Conservation (phyloP, 1,140 invertebrate genomes). For the Eupeodes corollae region DNA sequence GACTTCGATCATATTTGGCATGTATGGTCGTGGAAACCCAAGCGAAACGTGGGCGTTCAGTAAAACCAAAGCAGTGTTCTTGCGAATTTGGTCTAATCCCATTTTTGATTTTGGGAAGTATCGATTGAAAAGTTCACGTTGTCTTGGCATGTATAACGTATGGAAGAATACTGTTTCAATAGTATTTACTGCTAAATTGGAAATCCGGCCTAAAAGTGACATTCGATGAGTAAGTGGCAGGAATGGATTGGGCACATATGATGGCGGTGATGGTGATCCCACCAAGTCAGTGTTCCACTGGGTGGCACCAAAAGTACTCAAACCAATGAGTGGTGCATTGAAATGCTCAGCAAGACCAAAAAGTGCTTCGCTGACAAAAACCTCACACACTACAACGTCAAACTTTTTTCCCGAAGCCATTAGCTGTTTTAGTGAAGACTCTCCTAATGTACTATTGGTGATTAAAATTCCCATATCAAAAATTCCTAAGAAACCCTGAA, state of each 20-base stretch:
- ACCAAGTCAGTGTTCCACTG: constrained; percentile 28
- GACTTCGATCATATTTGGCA: constrained; percentile 41
- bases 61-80: constrained; percentile 32
- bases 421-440: constrained; percentile 14
- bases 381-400: constrained; percentile 30
- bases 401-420: constrained; percentile 22
- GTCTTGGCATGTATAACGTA: constrained; percentile 12
- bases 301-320: constrained; percentile 29
- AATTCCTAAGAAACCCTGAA: constrained; percentile 17
- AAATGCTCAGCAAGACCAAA: constrained; percentile 30
- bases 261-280: constrained; percentile 4
- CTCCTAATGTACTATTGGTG: constrained; percentile 14
- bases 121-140: constrained; percentile 15
- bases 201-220: constrained; percentile 27
- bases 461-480: constrained; percentile 22
- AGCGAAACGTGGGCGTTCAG: constrained; percentile 41
- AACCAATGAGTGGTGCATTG: constrained; percentile 29
- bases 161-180: constrained; percentile 1
- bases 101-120: constrained; percentile 16
- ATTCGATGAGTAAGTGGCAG: constrained; percentile 21
- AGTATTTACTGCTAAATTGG: constrained; percentile 18
- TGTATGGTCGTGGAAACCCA: constrained; percentile 34
- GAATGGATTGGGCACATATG: constrained; percentile 23
- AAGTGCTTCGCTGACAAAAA: constrained; percentile 28
- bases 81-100: constrained; percentile 11